Evolutionary conservation across 2,113 vertebrate genomes (phyloP), one percentile per base, ranked within the genome.

Genomic region (Caranx ignobilis): DNA sequence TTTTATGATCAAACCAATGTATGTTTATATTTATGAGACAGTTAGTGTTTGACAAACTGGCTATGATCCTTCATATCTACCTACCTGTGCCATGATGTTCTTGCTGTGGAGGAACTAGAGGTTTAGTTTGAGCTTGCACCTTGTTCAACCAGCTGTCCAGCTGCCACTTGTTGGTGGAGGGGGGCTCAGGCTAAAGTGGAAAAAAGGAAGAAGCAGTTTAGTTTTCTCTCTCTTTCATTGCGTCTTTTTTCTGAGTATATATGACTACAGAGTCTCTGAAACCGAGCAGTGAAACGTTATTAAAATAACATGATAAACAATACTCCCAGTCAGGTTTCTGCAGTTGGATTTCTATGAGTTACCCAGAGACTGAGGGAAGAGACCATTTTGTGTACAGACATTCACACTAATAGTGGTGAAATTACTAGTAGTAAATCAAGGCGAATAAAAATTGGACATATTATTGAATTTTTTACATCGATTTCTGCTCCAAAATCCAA

Each of bases 71-170:
- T 26, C 12, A 16, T 32, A 11, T 64, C 87, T 90, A 79, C 96
- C 91, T 60, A 95, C 90, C 88, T 94, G 95, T 80, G 92, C 87
- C 93, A 88, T 96, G 96, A 21, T 93, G 95, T 67, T 98, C 97
- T 84, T 95, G 95, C 88, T 98, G 97, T 78, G 91, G 95, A 89
- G 93, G 96, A 71, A 97, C 96, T 87, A 97, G 95, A 11, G 97
- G 94, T 92, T 99, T 99, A 89, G 96, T 98, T 87, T 99, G 97
- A 39, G 96, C 96, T 79, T 97, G 97, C 84, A 99, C 98, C 88
- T 99, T 99, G 91, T 98, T 98, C 72, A 98, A 91, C 97, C 97
- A 98, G 91, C 97, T 98, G 92, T 98, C 97, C 90, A 98, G 85
- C 90, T 98, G 97, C 97, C 97, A 98, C 85, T 98, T 98, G 92